These are phyloP conservation scores for Pseudolaguvia tuberculata DNA, from an alignment of 2,113 vertebrate species.

Conservation along the genomic window DNA sequence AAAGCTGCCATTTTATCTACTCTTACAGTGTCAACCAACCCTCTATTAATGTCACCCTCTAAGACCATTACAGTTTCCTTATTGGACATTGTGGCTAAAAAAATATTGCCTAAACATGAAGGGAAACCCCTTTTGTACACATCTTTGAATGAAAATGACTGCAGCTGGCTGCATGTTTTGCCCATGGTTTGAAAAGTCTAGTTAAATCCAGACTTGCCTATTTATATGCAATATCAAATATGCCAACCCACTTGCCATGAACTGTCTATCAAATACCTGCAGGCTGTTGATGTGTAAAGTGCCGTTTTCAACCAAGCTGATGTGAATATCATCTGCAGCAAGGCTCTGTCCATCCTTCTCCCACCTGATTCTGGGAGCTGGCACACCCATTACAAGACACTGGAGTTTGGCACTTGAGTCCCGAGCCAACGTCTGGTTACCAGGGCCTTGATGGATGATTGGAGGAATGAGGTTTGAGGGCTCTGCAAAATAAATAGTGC, in stretches of 20 bases:
- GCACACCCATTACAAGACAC: constrained; percentile 71
- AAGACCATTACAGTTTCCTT: too few species aligned
- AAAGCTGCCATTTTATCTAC: too few species aligned
- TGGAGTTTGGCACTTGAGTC: constrained; percentile 71
- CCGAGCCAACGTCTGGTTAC: constrained; percentile 76
- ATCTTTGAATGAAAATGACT: background rate
- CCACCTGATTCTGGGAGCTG: constrained; percentile 76
- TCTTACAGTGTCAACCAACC: too few species aligned
- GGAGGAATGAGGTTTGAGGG: constrained; percentile 69
- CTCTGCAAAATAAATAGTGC: constrained; percentile 57
- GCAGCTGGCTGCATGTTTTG: constrained; percentile 27
- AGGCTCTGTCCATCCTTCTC: constrained; percentile 80
- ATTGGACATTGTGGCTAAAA: too few species aligned
- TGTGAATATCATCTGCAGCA: constrained; percentile 65
- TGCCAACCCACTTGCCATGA: constrained; percentile 18
- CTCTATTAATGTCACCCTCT: too few species aligned
- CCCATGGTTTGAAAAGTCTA: constrained; percentile 25
- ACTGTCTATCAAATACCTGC: constrained; percentile 67
- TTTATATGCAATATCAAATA: constrained; percentile 12
- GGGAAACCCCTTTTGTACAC: too few species aligned
- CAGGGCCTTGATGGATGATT: constrained; percentile 75
- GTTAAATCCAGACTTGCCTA: constrained; percentile 18
- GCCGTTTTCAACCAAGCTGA: constrained; percentile 82
- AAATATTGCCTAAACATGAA: too few species aligned
- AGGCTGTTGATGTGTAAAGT: constrained; percentile 77